Evolutionary conservation across 2,113 vertebrate species (phyloP), one percentile per base, ranked within the genome.

Genomic region (Hydrochoerus hydrochaeris): DNA sequence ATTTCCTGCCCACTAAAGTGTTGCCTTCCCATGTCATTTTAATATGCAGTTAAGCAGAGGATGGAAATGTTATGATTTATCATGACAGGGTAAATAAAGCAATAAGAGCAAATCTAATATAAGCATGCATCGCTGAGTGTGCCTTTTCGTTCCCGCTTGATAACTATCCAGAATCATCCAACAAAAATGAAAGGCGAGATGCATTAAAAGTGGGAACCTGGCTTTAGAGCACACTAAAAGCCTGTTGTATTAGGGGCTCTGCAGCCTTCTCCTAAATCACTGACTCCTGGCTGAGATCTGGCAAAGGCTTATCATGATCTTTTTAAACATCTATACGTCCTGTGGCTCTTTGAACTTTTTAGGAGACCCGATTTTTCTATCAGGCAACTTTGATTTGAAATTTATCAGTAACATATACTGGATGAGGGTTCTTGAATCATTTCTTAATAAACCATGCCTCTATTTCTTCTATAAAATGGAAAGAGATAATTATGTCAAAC

Each of bases 61-160:
- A 90, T 92, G 75, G 49, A 96, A 97, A 95, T 97, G 90, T 81
- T 98, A 85, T 95, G 96, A 97, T 97, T 97, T 97, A 97, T 97
- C 80, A 58, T 95, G 97, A 96, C 95, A 91, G 92, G 67, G 63
- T 95, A 97, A 97, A 97, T 96, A 98, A 97, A 97, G 97, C 93
- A 96, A 67, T 95, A 82, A 93, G 90, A 96, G 90, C 73, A 97
- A 94, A 97, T 97, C 95, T 95, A 94, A 97, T 96, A 96, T 97
- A 82, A 87, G 67, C 58, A 92, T 41, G 91, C 96, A 62, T 85
- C 97, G 81, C 30, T 54, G 95, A 85, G 54, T 54, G 35, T 83
- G 95, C 60, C 62, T 96, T 86, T 94, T 84, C 67, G n/a, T 81
- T 89, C 86, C 52, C 1, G 30, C 89, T 75, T 81, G 95, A 91